Evolutionary conservation across 37 sponge, comb jelly and placozoan genomes (phyloP), one percentile per base, ranked within the genome.

Genomic region (Beroe ovata): DNA sequence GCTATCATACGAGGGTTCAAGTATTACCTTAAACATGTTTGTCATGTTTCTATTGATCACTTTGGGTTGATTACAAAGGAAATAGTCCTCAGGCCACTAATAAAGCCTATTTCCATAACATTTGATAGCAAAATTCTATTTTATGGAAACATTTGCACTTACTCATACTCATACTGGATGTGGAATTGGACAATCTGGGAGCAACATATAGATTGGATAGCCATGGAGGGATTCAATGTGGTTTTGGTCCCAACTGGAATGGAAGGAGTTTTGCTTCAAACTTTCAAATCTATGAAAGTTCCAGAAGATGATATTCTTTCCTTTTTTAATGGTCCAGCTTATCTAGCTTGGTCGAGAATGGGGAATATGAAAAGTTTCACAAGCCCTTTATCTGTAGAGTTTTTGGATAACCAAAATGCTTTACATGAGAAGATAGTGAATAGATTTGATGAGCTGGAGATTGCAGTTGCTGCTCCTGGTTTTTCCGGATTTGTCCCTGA

Each of bases 121-220:
- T 30, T 30, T 26, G 19, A 29, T 30, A 18, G 35, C 2, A 25
- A 29, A 33, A 30, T 30, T 14, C 69, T 34, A 21, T 77, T 26
- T 35, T 77, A 77, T 77, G 84, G 84, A 42, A 77, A 77, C 23
- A 77, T 77, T 77, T 77, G 84, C 21, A 54, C 84, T 26, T 77
- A 41, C 28, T 77, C 84, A 21, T 77, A 77, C 28, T 77, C 84
- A 2, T 77, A 77, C 23, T 77, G 84, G 84, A n/a, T 21, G 28
- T 77, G 84, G 84, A 42, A 38, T 25, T 77, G 84, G 84, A 28
- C 16, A 21, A 8, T 26, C 8, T 77, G 84, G 84, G 84, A 77
- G 23, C 16, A 16, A 77, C 84, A 77, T 77, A 39, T 77, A 4
- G 84, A 77, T 19, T 77, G 84, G 84, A 42, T 77, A 21, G 84